Base-by-base conservation (phyloP, 2,888 invertebrate species). In the Geophilus truncorum region DNA sequence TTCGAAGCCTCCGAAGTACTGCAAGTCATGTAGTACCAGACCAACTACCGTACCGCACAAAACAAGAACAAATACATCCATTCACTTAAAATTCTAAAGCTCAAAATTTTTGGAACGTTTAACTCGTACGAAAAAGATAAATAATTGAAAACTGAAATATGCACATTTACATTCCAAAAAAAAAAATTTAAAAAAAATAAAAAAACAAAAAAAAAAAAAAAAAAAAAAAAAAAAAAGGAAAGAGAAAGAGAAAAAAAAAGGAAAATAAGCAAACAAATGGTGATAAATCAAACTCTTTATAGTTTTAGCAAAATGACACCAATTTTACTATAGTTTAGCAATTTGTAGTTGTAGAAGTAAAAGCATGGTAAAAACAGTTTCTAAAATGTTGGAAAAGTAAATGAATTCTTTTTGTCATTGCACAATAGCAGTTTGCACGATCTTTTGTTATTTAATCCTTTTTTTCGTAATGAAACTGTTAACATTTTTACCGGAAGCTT, bases 1-100 rank as follows among this genome's bases (percentile, higher is more conserved):
- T 96, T 94, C 88, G 95, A 95, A 89, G 94, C 94, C 85, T 94
- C 94, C 88, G 94, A 94, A 90, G 94, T 94, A 86, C 89, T 95
- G 83, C 94, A 94, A 91, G 94, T 93, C 86, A 85, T 86, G 86
- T 87, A 86, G 51, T 45, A 2, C 1, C 6, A 2, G 6, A n/a
- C 15, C 45, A n/a, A 45, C 36, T 45, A 45, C 45, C 1, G n/a
- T n/a, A 45, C 6, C 6, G 45, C 45, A n/a, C 45, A 3, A 32
- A 45, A 45, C 45, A 45, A 45, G 12, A 45, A 45, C 32, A 45
- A 45, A 45, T 45, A 15, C 45, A 45, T 45, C 18, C n/a, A 45
- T 45, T 45, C 45, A 45, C n/a, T 45, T 45, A 45, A 45, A 40
- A 40, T 12, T 40, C 15, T 15, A 40, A 45, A 45, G 45, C 45